phyloP scores from a whole-genome alignment of 1,140 invertebrate genomes.

The Antheraea pernyi region DNA sequence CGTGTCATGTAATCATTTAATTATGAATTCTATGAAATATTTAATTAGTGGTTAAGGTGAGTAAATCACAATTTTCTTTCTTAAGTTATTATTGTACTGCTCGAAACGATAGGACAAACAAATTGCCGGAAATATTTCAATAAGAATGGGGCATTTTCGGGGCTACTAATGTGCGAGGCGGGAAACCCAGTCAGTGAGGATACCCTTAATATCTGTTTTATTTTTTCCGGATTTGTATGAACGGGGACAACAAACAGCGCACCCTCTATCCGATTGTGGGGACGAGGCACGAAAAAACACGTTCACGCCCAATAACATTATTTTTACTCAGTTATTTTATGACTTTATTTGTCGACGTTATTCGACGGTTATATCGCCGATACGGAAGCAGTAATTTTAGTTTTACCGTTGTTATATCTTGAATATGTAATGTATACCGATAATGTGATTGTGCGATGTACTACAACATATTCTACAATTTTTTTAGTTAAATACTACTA shows the following conservation, averaged over 20 bases:
- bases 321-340: conserved; percentile 62
- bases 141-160: conserved; percentile 67
- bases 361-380: conserved; percentile 22
- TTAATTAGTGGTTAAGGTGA: conserved; percentile 20
- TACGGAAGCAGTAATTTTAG: neutral
- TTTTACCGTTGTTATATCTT: neutral
- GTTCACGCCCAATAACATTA: conserved; percentile 51
- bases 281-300: conserved; percentile 45
- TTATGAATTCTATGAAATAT: neutral
- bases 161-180: conserved; percentile 69
- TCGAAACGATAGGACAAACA: conserved; percentile 62
- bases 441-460: too few relatives aligned
- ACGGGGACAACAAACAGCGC: conserved; percentile 59
- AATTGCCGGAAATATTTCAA: conserved; percentile 75
- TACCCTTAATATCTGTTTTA: conserved; percentile 70
- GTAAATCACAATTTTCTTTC: conserved; percentile 30
- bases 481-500: too few relatives aligned
- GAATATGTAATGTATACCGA: neutral
- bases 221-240: conserved; percentile 74
- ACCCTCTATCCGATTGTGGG: conserved; percentile 58
- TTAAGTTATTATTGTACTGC: conserved; percentile 12
- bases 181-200: conserved; percentile 47
- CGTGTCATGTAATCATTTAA: neutral
- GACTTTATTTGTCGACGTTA: conserved; percentile 52
- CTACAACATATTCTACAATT: too few relatives aligned